These are phyloP conservation scores for Paragorgia papillata DNA, from an alignment of 92 coral and sea anemone species.

Conservation along the genomic window DNA sequence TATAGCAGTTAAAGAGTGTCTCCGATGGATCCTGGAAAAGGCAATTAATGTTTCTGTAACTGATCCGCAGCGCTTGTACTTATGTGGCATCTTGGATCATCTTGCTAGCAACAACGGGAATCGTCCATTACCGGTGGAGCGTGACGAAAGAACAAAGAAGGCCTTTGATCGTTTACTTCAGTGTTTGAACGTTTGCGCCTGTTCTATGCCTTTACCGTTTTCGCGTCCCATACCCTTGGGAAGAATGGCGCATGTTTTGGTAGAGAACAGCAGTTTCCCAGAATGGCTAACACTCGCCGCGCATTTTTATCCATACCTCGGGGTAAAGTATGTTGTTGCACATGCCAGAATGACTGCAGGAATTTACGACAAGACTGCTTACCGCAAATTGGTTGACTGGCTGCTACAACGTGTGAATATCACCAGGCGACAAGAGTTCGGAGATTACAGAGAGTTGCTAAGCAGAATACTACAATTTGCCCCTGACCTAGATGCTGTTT, in stretches of 20 bases:
- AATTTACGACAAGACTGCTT: neutral
- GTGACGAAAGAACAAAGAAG: neutral
- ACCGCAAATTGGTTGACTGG: neutral
- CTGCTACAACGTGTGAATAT: neutral
- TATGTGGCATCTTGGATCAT: conserved; percentile 14
- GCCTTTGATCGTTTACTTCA: conserved; percentile 21
- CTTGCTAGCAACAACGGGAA: neutral
- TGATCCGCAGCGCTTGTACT: conserved; percentile 11
- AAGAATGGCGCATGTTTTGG: neutral
- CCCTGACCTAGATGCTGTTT: conserved; percentile 16
- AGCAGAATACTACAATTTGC: conserved; percentile 3
- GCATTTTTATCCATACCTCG: conserved; percentile 29
- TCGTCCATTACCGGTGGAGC: neutral
- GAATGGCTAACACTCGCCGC: conserved; percentile 35
- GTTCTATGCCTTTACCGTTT: neutral
- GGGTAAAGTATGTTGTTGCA: neutral
- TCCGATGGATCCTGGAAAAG: conserved; percentile 18
- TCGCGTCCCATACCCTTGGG: conserved; percentile 9
- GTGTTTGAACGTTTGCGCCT: neutral
- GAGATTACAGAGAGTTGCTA: neutral
- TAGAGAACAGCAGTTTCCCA: conserved; percentile 34
- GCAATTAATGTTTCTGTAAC: neutral
- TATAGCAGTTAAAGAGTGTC: neutral
- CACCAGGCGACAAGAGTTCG: neutral
- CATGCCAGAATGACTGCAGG: neutral